Base-by-base conservation (phyloP, 2,888 invertebrate genomes). In the Hypomecis atomaria region DNA sequence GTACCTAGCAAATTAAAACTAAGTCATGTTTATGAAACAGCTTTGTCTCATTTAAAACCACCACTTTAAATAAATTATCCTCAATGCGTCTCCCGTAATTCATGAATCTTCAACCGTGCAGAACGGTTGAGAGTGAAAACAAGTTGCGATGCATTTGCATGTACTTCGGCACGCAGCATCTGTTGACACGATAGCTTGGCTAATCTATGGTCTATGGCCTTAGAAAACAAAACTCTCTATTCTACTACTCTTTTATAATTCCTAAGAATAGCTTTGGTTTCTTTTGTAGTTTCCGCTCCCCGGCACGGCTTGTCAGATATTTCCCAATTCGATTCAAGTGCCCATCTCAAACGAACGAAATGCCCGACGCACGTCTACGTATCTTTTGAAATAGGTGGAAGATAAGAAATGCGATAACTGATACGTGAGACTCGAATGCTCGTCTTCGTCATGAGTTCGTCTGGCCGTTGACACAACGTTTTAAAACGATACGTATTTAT, bases 111-210 rank as follows among this genome's bases (percentile, higher is more conserved):
- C 64, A 67, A 63, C 64, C 59, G 64, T 40, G 62, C 69, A 55
- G 64, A 72, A 69, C 67, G 54, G 33, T 44, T 44, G n/a, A 8
- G 52, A 72, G 72, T 69, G 70, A 69, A 70, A 70, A 59, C 59
- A 54, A 52, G 54, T 38, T 38, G 62, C 65, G 38, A 57, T 49
- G 48, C 65, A 64, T 65, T 61, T 57, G 65, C 54, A 68, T 57
- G 37, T 36, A 11, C 38, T 23, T 13, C n/a, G 42, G 43, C 55
- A 54, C 62, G 53, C 62, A 50, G 13, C 45, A 42, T 40, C 6
- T 6, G 11, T 23, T 4, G 8, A n/a, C 47, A 45, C 47, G 47
- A 38, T 4, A 38, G 37, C 5, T 49, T 7, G 6, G 4, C n/a
- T 5, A 23, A 23, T 23, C 23, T 23, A 23, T 23, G 23, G 3